phyloP scores from a whole-genome alignment of 1,140 invertebrate species.

The Diorhabda carinulata region DNA sequence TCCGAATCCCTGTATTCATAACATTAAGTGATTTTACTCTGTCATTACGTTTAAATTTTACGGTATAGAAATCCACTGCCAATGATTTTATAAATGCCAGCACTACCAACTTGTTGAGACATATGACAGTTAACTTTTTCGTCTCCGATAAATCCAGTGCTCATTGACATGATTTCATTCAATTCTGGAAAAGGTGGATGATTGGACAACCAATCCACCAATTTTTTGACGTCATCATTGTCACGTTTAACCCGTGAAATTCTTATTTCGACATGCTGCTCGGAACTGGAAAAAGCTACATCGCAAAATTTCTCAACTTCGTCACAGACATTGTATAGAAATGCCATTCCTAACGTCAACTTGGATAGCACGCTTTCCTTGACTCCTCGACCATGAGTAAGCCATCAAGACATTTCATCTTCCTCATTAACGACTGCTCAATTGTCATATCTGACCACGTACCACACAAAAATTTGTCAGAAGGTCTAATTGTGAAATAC shows the following conservation, averaged over 20 bases:
- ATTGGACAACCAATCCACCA: background rate
- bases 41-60: background rate
- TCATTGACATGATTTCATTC: background rate
- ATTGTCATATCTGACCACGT: conserved; percentile 17
- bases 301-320: conserved; percentile 6
- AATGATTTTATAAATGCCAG: background rate
- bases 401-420: conserved; percentile 1
- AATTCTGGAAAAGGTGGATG: background rate
- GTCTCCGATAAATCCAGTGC: background rate
- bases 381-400: conserved; percentile 9
- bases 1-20: background rate
- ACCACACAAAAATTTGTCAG: conserved; percentile 15
- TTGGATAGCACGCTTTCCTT: conserved; percentile 8
- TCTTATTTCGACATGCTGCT: background rate
- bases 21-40: background rate
- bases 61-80: background rate
- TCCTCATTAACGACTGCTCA: conserved; percentile 9
- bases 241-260: background rate
- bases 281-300: conserved; percentile 6
- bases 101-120: background rate
- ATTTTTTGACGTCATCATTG: background rate
- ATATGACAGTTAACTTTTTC: background rate
- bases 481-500: conserved; percentile 7
- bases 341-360: conserved; percentile 10
- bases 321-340: conserved; percentile 2